These are phyloP conservation scores for Spodoptera litura DNA, from an alignment of 1,140 invertebrate species.

Conservation along the genomic window DNA sequence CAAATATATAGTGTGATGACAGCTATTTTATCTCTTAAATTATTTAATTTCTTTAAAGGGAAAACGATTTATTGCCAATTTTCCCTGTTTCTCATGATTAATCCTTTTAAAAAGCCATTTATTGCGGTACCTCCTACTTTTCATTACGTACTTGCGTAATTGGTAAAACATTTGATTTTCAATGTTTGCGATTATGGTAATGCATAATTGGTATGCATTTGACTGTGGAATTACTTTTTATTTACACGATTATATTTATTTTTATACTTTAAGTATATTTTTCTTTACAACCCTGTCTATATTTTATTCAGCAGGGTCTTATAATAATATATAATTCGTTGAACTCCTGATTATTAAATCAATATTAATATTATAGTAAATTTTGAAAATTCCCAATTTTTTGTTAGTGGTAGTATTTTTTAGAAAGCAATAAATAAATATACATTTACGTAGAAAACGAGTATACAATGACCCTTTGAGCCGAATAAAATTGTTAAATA, in stretches of 20 bases:
- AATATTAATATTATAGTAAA: no score
- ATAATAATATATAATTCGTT: no score
- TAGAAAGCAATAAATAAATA: no score
- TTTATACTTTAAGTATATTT: no score
- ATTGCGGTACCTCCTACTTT: constrained; percentile 30
- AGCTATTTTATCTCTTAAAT: constrained; percentile 61
- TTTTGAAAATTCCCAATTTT: neutral
- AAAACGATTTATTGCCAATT: constrained; percentile 5
- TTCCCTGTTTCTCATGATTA: neutral
- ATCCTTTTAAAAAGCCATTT: constrained; percentile 35
- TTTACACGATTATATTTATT: no score
- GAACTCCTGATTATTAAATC: no score
- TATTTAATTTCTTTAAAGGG: constrained; percentile 27
- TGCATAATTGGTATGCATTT: neutral
- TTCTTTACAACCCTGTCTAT: no score
- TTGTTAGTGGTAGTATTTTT: neutral
- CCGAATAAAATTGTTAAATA: no score
- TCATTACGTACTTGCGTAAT: constrained; percentile 1
- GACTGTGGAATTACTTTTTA: no score
- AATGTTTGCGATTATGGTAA: neutral
- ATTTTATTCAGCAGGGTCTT: no score
- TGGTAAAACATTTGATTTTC: neutral
- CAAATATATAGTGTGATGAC: constrained; percentile 26
- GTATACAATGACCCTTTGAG: no score
- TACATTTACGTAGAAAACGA: no score